A percentile compares a stretch with the other conserved stretches of the same genome.
Evolutionary conservation across 2,888 invertebrate species (phyloP).

Genomic region (Limenitis camilla): DNA sequence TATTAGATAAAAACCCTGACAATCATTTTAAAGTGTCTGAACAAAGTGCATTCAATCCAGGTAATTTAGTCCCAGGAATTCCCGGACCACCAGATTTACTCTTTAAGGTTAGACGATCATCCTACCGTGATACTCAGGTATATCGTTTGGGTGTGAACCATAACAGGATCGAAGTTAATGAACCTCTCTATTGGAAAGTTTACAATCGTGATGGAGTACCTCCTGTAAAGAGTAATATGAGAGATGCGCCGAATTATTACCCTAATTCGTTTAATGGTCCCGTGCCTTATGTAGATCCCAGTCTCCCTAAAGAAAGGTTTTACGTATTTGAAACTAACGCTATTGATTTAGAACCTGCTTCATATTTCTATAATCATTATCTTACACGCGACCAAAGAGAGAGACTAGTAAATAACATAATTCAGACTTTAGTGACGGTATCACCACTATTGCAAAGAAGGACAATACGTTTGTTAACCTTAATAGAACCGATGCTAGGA

Average conservation of each 20-base stretch:
- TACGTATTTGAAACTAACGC: conserved; percentile 35
- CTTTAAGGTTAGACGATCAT: conserved; percentile 41
- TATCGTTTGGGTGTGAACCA: conserved; percentile 49
- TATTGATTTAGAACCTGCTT: conserved; percentile 73
- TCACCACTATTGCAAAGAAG: conserved; percentile 79
- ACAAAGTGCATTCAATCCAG: conserved; percentile 44
- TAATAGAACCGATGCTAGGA: conserved; percentile 84
- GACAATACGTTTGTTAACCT: conserved; percentile 82
- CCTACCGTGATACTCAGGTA: conserved; percentile 46
- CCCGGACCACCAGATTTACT: conserved; percentile 45
- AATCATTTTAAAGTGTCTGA: conserved; percentile 45
- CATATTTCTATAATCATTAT: conserved; percentile 79
- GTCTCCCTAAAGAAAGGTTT: conserved; percentile 33
- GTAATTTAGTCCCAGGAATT: conserved; percentile 55
- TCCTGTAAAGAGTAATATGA: conserved; percentile 83
- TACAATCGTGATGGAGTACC: conserved; percentile 72
- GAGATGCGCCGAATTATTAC: conserved; percentile 91
- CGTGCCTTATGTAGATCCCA: conserved; percentile 71
- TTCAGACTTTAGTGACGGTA: conserved; percentile 18
- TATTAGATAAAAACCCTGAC: conserved; percentile 42
- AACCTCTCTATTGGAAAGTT: conserved; percentile 39
- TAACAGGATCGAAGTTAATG: conserved; percentile 45
- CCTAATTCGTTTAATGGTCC: conserved; percentile 96
- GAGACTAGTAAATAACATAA: conserved; percentile 28
- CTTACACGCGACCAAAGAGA: conserved; percentile 26